Conservation (phyloP, 2,888 invertebrate genomes). For the Morpho deidamia region DNA sequence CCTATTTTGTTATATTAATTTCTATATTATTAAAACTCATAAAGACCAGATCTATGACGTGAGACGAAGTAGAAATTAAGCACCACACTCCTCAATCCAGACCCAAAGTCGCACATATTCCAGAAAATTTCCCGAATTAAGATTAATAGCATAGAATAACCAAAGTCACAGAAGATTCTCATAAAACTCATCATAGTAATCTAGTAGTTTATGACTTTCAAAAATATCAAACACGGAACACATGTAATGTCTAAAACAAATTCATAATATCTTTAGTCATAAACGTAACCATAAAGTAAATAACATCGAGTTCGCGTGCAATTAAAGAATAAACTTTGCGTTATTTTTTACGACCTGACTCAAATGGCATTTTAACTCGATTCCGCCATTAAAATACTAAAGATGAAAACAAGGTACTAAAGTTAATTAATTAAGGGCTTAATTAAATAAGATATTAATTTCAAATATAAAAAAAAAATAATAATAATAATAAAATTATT, state of each 20-base stretch:
- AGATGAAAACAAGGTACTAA: constrained; percentile 6
- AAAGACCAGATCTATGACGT: no score
- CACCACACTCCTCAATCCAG: no score
- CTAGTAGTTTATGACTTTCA: no score
- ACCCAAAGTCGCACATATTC: no score
- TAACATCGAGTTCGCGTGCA: constrained; percentile 1
- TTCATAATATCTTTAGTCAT: constrained; percentile 3
- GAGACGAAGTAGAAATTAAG: no score
- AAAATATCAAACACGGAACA: background rate
- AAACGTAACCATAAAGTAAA: constrained; percentile 4
- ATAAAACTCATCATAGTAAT: no score
- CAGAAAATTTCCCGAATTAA: no score
- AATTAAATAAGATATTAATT: constrained; percentile 5
- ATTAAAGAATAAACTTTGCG: constrained; percentile 5
- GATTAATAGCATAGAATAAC: no score
- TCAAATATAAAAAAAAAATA: background rate
- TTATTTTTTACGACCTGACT: constrained; percentile 4
- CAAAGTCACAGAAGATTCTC: no score
- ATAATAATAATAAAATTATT: no score
- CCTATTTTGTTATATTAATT: no score
- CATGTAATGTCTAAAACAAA: background rate
- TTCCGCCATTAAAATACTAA: constrained; percentile 4
- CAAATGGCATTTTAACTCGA: constrained; percentile 10
- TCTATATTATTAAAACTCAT: no score
- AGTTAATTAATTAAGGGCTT: constrained; percentile 6